Evolutionary conservation across 92 coral and sea anemone species (phyloP).

Genomic region (Epizoanthus scotinus): DNA sequence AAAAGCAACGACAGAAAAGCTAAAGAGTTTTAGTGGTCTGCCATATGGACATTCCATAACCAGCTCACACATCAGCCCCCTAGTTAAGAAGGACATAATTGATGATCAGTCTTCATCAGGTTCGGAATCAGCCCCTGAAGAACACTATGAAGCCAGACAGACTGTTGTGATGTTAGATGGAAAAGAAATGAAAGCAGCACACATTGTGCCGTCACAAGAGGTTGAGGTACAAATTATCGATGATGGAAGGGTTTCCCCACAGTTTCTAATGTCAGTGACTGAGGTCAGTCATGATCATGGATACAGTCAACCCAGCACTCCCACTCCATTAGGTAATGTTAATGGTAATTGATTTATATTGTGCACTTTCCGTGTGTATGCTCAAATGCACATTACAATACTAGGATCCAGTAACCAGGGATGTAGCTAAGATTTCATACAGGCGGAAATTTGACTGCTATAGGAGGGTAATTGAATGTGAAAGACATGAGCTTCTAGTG

Average conservation of each 20-base stretch:
- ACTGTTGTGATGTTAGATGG: conserved; percentile 30
- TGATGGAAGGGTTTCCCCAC: background rate
- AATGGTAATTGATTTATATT: too few species aligned
- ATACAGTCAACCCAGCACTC: conserved; percentile 25
- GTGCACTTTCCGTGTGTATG: too few species aligned
- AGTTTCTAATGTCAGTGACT: background rate
- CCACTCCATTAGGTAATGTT: conserved; percentile 31
- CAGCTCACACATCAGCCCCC: conserved; percentile 1
- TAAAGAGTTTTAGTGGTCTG: background rate
- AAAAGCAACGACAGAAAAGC: background rate
- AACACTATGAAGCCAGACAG: background rate
- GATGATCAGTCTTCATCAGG: background rate
- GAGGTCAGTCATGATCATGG: conserved; percentile 50
- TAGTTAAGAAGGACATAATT: background rate
- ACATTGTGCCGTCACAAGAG: background rate
- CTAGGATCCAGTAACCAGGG: too few species aligned
- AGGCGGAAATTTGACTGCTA: too few species aligned
- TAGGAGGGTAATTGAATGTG: too few species aligned
- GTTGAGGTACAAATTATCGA: conserved; percentile 59
- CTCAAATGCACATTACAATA: too few species aligned
- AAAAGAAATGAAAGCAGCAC: background rate
- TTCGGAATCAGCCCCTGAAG: background rate
- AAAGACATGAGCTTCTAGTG: too few species aligned
- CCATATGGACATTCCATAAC: background rate
- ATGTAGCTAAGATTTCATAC: too few species aligned